Conservation (phyloP, 2,888 invertebrate genomes). For the Dasysyrphus tricinctus region DNA sequence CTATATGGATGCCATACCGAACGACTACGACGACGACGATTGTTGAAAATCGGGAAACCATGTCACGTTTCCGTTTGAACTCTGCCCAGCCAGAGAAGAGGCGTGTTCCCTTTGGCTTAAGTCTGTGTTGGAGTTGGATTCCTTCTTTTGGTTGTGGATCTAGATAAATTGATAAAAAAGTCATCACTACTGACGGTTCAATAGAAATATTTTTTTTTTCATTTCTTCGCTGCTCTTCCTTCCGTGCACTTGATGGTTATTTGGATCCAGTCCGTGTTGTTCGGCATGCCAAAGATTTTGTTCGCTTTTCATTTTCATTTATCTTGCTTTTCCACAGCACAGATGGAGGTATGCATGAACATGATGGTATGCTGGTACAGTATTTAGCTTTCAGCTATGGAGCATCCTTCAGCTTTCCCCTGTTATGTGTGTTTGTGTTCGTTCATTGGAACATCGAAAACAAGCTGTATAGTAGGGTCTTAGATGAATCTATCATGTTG, state of each 20-base stretch:
- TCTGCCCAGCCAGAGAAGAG: slow-evolving; percentile 44
- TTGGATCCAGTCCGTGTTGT: slow-evolving; percentile 22
- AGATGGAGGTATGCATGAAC: slow-evolving; percentile 43
- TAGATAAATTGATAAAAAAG: slow-evolving; percentile 75
- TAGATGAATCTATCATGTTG: slow-evolving; percentile 73
- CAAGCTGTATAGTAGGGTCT: slow-evolving; percentile 66
- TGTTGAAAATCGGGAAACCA: slow-evolving; percentile 64
- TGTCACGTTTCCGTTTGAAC: slow-evolving; percentile 73
- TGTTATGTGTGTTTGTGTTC: background rate
- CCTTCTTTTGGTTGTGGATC: slow-evolving; percentile 58
- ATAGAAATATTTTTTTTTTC: slow-evolving; percentile 57
- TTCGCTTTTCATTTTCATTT: slow-evolving; percentile 73
- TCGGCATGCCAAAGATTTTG: slow-evolving; percentile 72
- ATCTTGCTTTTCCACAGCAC: slow-evolving; percentile 50
- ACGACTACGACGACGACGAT: slow-evolving; percentile 5
- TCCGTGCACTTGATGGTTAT: slow-evolving; percentile 5
- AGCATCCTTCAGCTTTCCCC: slow-evolving; percentile 36
- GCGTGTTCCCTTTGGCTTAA: slow-evolving; percentile 30
- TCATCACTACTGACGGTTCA: slow-evolving; percentile 74
- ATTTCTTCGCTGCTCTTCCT: slow-evolving; percentile 2
- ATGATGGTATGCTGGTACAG: slow-evolving; percentile 70
- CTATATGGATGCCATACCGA: background rate
- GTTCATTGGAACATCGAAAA: slow-evolving; percentile 43
- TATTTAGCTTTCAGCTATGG: slow-evolving; percentile 53
- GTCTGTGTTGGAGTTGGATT: slow-evolving; percentile 42